Percentiles rank a stretch among this genome's conserved stretches.
phyloP scores from a whole-genome alignment of 2,113 vertebrate genomes.

The Menidia beryllina region DNA sequence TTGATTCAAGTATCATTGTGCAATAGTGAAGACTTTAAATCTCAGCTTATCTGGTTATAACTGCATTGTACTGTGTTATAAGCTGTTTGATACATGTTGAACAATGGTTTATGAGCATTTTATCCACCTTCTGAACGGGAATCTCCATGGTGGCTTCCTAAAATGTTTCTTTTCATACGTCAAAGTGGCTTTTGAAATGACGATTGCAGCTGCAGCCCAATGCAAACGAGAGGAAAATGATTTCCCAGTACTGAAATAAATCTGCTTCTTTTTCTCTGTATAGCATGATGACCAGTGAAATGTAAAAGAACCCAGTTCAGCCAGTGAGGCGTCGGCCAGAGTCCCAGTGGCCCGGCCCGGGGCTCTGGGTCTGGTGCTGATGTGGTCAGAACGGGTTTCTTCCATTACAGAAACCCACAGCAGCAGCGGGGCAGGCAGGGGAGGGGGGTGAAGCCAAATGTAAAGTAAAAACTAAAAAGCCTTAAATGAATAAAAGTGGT shows the following conservation, averaged over 20 bases:
- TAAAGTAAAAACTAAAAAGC: constrained; percentile 78
- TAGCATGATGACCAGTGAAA: constrained; percentile 71
- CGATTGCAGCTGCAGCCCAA: constrained; percentile 39
- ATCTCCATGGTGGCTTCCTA: neutral
- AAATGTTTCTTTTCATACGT: neutral
- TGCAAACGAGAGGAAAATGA: constrained; percentile 33
- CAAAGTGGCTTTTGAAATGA: constrained; percentile 3
- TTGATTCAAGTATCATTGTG: constrained; percentile 12
- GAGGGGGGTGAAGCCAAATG: constrained; percentile 65
- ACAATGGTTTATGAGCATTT: neutral
- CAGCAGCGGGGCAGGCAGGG: neutral
- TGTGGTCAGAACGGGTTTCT: constrained; percentile 53
- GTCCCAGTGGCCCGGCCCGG: neutral
- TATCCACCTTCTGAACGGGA: neutral
- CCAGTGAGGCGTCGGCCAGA: neutral
- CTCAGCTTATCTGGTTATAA: constrained; percentile 4
- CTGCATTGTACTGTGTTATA: constrained; percentile 15
- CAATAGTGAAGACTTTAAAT: constrained; percentile 15
- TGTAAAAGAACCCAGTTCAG: constrained; percentile 66
- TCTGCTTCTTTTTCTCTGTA: constrained; percentile 57
- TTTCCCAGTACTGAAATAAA: constrained; percentile 37
- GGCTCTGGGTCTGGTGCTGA: constrained; percentile 5
- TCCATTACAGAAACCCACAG: constrained; percentile 53
- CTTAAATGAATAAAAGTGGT: constrained; percentile 82
- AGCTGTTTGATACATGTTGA: neutral